These are phyloP conservation scores for Pachyuromys duprasi DNA, from an alignment of 2,797 vertebrate species.

Conservation along the genomic window DNA sequence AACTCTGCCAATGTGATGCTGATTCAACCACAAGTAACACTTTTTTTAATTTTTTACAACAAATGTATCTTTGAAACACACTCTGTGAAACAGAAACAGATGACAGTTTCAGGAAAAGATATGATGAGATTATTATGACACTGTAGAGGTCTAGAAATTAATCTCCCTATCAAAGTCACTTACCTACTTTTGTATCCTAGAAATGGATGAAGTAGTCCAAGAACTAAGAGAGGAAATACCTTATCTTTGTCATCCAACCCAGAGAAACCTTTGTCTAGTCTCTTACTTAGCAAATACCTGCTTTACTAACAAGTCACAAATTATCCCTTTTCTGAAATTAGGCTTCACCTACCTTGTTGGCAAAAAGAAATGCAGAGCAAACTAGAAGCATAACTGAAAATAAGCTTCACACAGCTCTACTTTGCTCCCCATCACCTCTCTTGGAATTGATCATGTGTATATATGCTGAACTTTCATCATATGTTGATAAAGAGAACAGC, in stretches of 20 bases:
- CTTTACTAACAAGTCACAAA: conserved; percentile 10
- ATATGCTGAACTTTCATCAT: neutral
- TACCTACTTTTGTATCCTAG: neutral
- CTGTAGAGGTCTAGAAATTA: neutral
- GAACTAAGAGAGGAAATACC: neutral
- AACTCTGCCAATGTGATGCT: conserved; percentile 65
- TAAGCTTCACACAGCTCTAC: neutral
- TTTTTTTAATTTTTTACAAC: conserved; percentile 67
- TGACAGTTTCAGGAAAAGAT: conserved; percentile 45
- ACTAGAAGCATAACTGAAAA: neutral
- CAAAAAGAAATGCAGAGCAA: conserved; percentile 6
- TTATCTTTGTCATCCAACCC: neutral
- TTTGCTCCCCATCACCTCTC: neutral
- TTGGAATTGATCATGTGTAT: neutral
- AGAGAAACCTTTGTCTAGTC: neutral
- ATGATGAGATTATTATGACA: conserved; percentile 42
- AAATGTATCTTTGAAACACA: conserved; percentile 56
- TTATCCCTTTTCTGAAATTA: conserved; percentile 15
- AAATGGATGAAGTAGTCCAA: neutral
- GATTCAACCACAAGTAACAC: conserved; percentile 68
- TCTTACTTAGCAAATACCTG: conserved; percentile 1
- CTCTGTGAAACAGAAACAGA: conserved; percentile 54
- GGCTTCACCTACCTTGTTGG: neutral
- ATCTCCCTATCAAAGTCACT: conserved; percentile 27
- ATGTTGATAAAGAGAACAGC: neutral